Percentiles rank a stretch among this genome's conserved stretches.
These are phyloP conservation scores for Calonectris borealis DNA, from an alignment of 2,113 vertebrate genomes.

Conservation along the genomic window DNA sequence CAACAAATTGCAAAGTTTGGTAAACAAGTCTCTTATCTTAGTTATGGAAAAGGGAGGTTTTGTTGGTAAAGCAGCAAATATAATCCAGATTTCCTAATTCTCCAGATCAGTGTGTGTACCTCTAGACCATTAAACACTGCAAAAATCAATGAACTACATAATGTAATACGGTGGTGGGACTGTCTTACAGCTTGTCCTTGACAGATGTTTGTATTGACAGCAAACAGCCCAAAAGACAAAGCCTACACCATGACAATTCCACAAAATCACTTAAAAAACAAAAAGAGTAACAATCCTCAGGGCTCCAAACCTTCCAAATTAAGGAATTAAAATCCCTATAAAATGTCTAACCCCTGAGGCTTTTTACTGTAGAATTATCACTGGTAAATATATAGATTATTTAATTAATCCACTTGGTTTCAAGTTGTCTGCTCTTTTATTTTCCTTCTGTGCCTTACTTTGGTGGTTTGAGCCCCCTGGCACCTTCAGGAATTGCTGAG, in stretches of 20 bases:
- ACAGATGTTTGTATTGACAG: slow-evolving; percentile 56
- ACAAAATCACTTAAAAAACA: slow-evolving; percentile 30
- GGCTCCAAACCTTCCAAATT: slow-evolving; percentile 43
- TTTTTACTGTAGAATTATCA: slow-evolving; percentile 43
- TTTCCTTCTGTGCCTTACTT: slow-evolving; percentile 47
- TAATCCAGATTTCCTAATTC: not conserved
- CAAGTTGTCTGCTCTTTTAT: slow-evolving; percentile 38
- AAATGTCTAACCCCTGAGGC: not conserved
- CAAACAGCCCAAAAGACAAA: slow-evolving; percentile 48
- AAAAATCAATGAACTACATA: not conserved
- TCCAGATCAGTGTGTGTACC: not conserved
- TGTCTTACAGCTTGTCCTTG: slow-evolving; percentile 43
- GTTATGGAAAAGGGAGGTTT: not conserved
- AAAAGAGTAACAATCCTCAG: slow-evolving; percentile 7
- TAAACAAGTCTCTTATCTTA: not conserved
- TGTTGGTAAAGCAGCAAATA: not conserved
- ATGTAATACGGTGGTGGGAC: not conserved
- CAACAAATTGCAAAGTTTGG: not conserved
- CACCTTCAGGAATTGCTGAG: not conserved
- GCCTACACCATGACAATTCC: slow-evolving; percentile 21
- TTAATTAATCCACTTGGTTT: slow-evolving; percentile 64
- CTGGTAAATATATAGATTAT: slow-evolving; percentile 61
- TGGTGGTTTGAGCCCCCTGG: slow-evolving; percentile 34
- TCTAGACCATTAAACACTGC: not conserved
- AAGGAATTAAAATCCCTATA: slow-evolving; percentile 54